Evolutionary conservation across 2,888 invertebrate genomes (phyloP), one percentile per base, ranked within the genome.

Genomic region (Sinohyriopsis cumingii): DNA sequence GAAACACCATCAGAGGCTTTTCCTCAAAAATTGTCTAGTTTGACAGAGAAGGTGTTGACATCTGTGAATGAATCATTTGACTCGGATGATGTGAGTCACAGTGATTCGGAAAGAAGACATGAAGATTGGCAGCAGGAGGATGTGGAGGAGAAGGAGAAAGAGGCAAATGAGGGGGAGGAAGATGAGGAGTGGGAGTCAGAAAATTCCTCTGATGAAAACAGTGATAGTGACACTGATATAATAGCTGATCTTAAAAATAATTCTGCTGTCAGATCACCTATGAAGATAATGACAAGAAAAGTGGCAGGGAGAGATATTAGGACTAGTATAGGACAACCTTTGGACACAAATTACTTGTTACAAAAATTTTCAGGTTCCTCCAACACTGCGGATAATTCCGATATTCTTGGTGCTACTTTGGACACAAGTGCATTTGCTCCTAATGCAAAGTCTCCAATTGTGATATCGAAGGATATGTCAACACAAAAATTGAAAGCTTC

Each of bases 231-330:
- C n/a, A 55, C 33, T 59, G 24, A 45, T n/a, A 20, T 12, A 19
- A 9, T 62, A 33, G 12, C 28, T 33, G 45, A 15, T 25, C 20
- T 64, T 25, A 64, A 55, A 55, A 56, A 64, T 55, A 60, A 24
- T 24, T 25, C 18, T 60, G 80, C 79, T 66, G 63, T 72, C 4
- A 66, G 63, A 55, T 78, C 81, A 56, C 79, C 81, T 6, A 62
- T 78, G 22, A 81, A 79, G 71, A 54, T 78, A 0, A 63, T 82
- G 68, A 81, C 78, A 15, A 73, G 82, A 7, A 82, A 82, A 76
- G 77, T 82, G 56, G 81, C 82, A 25, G 69, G 73, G 24, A 65
- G 67, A 56, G 76, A 78, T 18, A 73, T 73, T 60, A 69, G 72
- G 57, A 72, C 61, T 62, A 64, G 65, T 33, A 71, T 62, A 15